These are phyloP conservation scores for Dinomys branickii DNA, from an alignment of 2,113 vertebrate genomes.

Conservation along the genomic window DNA sequence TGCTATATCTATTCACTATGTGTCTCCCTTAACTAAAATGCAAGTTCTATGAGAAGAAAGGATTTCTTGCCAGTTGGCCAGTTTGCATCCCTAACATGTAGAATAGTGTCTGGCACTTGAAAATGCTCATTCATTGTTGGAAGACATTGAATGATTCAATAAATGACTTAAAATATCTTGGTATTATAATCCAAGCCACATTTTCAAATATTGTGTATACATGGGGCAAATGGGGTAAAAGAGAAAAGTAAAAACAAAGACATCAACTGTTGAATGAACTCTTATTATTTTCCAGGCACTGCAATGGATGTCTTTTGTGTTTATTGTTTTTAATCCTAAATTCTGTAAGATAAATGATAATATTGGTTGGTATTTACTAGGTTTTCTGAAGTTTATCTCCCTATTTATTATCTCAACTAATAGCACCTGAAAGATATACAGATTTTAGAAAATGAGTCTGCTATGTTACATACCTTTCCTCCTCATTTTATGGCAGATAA, in stretches of 20 bases:
- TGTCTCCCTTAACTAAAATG: neutral
- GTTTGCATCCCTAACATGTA: neutral
- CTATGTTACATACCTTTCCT: neutral
- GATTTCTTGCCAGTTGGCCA: neutral
- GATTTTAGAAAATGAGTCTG: neutral
- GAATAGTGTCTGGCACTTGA: neutral
- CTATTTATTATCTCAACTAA: neutral
- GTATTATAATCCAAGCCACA: neutral
- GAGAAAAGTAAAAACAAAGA: neutral
- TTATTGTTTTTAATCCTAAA: neutral
- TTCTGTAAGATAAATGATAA: conserved; percentile 29
- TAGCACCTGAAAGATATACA: neutral
- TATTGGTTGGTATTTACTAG: neutral
- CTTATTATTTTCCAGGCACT: neutral
- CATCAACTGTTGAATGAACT: neutral
- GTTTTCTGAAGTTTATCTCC: conserved; percentile 2
- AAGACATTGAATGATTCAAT: neutral
- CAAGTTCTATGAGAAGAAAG: neutral
- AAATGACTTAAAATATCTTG: neutral
- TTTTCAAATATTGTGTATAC: neutral
- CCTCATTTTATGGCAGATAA: neutral
- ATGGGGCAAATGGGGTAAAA: fast-evolving
- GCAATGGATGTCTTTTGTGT: neutral
- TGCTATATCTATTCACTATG: neutral
- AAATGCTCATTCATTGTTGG: conserved; percentile 23